Percentiles rank a stretch among this genome's conserved stretches.
These are phyloP conservation scores for Ramazzottius varieornatus DNA, from an alignment of 2,888 invertebrate genomes.

Conservation along the genomic window DNA sequence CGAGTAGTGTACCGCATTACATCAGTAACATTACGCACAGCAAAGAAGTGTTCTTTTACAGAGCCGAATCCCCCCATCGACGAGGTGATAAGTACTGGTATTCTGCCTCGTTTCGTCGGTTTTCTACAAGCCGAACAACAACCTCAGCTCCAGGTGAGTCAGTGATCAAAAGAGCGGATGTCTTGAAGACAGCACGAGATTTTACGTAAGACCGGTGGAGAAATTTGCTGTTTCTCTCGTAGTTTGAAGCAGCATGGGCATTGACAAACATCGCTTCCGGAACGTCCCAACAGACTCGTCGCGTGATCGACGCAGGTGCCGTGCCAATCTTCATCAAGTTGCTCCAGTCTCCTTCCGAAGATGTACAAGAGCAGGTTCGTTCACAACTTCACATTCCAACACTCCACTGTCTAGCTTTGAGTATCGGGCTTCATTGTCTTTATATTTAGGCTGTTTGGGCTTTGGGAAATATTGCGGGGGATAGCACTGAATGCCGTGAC, in stretches of 20 bases:
- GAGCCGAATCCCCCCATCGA: constrained; percentile 93
- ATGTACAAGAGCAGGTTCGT: constrained; percentile 48
- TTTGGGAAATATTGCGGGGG: constrained; percentile 85
- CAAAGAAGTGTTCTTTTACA: constrained; percentile 10
- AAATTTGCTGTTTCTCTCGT: not conserved
- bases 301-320: constrained; percentile 59
- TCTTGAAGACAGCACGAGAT: not conserved
- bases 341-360: constrained; percentile 34
- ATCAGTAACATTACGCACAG: too few relatives aligned
- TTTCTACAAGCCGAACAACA: constrained; percentile 55
- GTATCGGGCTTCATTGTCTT: not conserved
- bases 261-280: constrained; percentile 91
- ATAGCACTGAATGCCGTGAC: constrained; percentile 46
- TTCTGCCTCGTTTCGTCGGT: constrained; percentile 74
- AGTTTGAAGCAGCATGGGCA: constrained; percentile 93
- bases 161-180: not conserved
- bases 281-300: constrained; percentile 59
- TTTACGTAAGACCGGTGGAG: not conserved
- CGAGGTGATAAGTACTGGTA: constrained; percentile 75
- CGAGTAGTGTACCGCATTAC: too few relatives aligned
- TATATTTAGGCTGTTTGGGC: constrained; percentile 54
- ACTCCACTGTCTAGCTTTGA: not conserved
- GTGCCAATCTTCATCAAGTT: constrained; percentile 51
- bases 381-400: too few relatives aligned
- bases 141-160: constrained; percentile 50